Evolutionary conservation across 2,113 vertebrate genomes (phyloP).

Genomic region (Charadrius vociferus): DNA sequence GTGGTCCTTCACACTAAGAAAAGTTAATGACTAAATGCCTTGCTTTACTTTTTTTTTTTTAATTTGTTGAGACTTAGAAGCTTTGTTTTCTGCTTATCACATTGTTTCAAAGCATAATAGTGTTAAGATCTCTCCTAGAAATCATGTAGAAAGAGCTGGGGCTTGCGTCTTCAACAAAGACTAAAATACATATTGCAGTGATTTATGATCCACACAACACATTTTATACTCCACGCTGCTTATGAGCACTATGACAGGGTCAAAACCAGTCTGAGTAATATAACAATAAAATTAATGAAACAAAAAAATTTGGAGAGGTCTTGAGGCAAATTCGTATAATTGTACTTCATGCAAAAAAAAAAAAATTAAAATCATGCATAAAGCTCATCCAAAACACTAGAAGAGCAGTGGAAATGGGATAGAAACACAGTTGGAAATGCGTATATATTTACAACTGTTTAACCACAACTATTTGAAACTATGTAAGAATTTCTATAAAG

Average conservation of each 20-base stretch:
- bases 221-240: not conserved
- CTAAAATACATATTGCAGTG: not conserved
- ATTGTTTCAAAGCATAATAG: not conserved
- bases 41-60: not conserved
- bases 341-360: not conserved
- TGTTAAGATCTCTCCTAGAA: not conserved
- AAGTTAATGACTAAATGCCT: not conserved
- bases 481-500: conserved; percentile 31
- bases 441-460: not conserved
- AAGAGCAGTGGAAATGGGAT: not conserved
- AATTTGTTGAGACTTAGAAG: not conserved
- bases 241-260: not conserved
- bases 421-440: not conserved
- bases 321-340: not conserved
- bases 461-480: conserved; percentile 19
- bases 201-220: not conserved
- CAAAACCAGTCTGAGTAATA: not conserved
- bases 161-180: not conserved
- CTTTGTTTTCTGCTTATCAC: not conserved
- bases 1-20: not conserved
- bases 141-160: not conserved
- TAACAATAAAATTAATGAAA: not conserved
- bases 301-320: not conserved
- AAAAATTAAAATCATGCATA: not conserved
- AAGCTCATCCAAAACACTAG: not conserved